Percentiles rank a stretch among this genome's conserved stretches.
phyloP scores from a whole-genome alignment of 2,888 invertebrate species.

The Barypeithes pellucidus region DNA sequence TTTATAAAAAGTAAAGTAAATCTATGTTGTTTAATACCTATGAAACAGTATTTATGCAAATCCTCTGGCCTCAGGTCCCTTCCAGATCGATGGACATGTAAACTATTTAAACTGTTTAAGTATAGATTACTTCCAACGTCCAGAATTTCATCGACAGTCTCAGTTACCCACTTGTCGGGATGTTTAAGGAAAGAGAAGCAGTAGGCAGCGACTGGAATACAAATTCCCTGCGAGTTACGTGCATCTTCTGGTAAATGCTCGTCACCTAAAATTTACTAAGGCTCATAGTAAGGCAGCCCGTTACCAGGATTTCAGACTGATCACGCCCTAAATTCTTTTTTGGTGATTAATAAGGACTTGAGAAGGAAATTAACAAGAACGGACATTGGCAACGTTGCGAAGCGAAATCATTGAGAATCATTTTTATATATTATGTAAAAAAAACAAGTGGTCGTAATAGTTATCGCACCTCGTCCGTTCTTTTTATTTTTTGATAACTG shows the following conservation, averaged over 20 bases:
- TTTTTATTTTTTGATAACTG: too few relatives aligned
- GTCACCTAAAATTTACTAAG: slow-evolving; percentile 60
- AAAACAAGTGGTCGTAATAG: too few relatives aligned
- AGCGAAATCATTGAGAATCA: too few relatives aligned
- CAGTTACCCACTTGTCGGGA: slow-evolving; percentile 76
- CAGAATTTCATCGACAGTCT: slow-evolving; percentile 75
- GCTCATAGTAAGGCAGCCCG: too few relatives aligned
- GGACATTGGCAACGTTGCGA: too few relatives aligned
- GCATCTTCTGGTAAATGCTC: slow-evolving; percentile 61
- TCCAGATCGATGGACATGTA: slow-evolving; percentile 62
- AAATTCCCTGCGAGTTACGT: slow-evolving; percentile 72
- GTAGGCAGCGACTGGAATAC: slow-evolving; percentile 76
- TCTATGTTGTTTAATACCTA: slow-evolving; percentile 61
- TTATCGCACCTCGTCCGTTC: too few relatives aligned
- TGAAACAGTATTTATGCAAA: slow-evolving; percentile 70
- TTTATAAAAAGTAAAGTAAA: background rate
- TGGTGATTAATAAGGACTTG: too few relatives aligned
- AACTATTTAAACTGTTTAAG: slow-evolving; percentile 61
- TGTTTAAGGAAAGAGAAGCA: slow-evolving; percentile 75
- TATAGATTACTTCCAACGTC: slow-evolving; percentile 74
- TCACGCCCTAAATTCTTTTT: too few relatives aligned
- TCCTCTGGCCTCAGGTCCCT: slow-evolving; percentile 69
- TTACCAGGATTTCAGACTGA: too few relatives aligned
- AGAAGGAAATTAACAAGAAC: too few relatives aligned
- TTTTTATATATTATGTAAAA: too few relatives aligned